Percentiles rank a stretch among this genome's conserved stretches.
Conservation (phyloP, 2,797 vertebrate genomes). For the Centropyge bicolor region DNA sequence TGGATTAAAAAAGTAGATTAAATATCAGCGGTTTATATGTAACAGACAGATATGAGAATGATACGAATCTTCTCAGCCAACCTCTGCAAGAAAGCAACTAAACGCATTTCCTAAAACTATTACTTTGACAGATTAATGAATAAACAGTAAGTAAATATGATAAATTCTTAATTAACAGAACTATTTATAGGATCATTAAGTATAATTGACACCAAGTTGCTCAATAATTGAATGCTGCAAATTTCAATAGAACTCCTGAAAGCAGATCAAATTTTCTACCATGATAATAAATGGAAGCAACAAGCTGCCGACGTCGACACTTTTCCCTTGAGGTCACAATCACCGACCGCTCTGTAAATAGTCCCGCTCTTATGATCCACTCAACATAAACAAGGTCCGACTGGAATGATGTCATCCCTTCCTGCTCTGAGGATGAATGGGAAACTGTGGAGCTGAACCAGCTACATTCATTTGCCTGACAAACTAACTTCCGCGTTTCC, state of each 20-base stretch:
- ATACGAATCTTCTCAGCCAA: not conserved
- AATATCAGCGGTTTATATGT: not conserved
- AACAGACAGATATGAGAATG: not conserved
- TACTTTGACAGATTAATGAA: not conserved
- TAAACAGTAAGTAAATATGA: not conserved
- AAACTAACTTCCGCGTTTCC: conserved; percentile 67
- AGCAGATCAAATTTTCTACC: not conserved
- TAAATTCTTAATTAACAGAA: not conserved
- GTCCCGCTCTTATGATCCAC: conserved; percentile 12
- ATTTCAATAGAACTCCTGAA: not conserved
- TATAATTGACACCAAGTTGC: not conserved
- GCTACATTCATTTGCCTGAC: conserved; percentile 64
- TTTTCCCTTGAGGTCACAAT: not conserved
- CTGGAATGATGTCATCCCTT: conserved; percentile 60
- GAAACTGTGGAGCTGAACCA: conserved; percentile 32
- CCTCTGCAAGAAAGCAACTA: not conserved
- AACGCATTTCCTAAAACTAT: not conserved
- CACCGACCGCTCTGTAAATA: not conserved
- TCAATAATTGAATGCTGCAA: not conserved
- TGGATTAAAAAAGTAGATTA: no score
- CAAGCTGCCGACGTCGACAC: not conserved
- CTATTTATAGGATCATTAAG: not conserved
- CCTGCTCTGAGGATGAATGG: conserved; percentile 46
- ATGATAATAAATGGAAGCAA: not conserved
- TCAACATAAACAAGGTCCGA: conserved; percentile 34